Evolutionary conservation across 2,797 vertebrate species (phyloP).

Genomic region (Podarcis lilfordi): DNA sequence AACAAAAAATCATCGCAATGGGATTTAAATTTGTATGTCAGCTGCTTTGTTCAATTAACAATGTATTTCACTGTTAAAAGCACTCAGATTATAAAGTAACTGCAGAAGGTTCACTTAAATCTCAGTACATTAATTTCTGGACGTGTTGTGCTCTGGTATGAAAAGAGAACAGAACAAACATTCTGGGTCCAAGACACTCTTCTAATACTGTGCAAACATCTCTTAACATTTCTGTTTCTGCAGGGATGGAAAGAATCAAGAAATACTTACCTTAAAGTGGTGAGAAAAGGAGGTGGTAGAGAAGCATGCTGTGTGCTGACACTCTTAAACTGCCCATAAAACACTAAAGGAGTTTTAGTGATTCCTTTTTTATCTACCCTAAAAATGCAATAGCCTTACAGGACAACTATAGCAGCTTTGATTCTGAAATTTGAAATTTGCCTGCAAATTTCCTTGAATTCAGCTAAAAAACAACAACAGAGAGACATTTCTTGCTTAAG

Average conservation of each 20-base stretch:
- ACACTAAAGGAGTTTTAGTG: no score
- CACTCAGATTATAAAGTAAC: background rate
- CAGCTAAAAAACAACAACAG: no score
- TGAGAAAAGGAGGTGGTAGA: conserved; percentile 8
- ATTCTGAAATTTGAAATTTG: no score
- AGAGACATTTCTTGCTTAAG: no score
- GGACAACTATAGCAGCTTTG: no score
- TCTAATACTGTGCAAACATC: conserved; percentile 14
- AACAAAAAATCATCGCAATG: background rate
- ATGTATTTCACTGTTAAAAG: background rate
- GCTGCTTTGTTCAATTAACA: background rate
- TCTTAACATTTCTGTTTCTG: conserved; percentile 32
- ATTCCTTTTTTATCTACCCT: no score
- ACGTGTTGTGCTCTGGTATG: conserved; percentile 11
- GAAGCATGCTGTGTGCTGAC: background rate
- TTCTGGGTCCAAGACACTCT: background rate
- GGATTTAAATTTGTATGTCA: background rate
- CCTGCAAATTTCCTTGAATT: no score
- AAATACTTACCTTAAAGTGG: conserved; percentile 34
- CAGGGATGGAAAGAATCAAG: conserved; percentile 46
- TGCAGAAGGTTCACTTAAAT: conserved; percentile 32
- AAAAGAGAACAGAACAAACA: conserved; percentile 16
- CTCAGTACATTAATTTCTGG: background rate
- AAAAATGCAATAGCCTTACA: no score
- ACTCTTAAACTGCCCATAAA: no score